Evolutionary conservation across 2,888 invertebrate genomes (phyloP).

Genomic region (Heliconius cydno): DNA sequence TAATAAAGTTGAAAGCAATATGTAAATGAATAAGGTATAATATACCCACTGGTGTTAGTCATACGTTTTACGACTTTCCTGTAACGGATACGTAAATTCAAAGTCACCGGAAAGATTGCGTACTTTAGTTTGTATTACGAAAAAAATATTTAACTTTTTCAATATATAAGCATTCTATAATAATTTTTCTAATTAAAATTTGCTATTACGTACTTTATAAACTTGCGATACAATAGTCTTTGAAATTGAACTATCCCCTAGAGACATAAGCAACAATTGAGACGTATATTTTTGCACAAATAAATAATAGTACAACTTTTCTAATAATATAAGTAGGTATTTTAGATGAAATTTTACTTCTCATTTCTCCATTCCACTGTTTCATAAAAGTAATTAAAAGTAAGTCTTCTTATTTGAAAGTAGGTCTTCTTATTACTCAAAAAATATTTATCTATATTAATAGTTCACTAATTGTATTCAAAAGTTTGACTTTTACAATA

Average conservation of each 20-base stretch:
- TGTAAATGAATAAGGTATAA: background rate
- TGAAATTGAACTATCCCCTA: background rate
- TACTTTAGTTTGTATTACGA: background rate
- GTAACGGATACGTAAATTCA: conserved; percentile 26
- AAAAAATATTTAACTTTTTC: background rate
- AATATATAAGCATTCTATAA: background rate
- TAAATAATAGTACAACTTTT: background rate
- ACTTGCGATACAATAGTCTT: background rate
- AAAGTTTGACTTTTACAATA: conserved; percentile 39
- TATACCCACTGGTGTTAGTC: background rate
- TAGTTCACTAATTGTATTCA: conserved; percentile 21
- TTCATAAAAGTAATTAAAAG: too few species aligned
- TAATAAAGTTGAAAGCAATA: background rate
- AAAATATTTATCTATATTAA: too few species aligned
- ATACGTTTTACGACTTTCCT: conserved; percentile 21
- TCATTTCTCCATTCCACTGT: background rate
- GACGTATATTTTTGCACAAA: background rate
- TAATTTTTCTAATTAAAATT: background rate
- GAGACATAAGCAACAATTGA: background rate
- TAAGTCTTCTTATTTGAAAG: too few species aligned
- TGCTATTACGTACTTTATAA: background rate
- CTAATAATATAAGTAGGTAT: too few species aligned
- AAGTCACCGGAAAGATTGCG: conserved; percentile 22
- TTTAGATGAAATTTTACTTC: background rate
- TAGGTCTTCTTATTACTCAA: too few species aligned